A percentile compares a stretch with the other conserved stretches of the same genome.
phyloP scores from a whole-genome alignment of 2,888 invertebrate genomes.

The Gisinianus flammeolus region DNA sequence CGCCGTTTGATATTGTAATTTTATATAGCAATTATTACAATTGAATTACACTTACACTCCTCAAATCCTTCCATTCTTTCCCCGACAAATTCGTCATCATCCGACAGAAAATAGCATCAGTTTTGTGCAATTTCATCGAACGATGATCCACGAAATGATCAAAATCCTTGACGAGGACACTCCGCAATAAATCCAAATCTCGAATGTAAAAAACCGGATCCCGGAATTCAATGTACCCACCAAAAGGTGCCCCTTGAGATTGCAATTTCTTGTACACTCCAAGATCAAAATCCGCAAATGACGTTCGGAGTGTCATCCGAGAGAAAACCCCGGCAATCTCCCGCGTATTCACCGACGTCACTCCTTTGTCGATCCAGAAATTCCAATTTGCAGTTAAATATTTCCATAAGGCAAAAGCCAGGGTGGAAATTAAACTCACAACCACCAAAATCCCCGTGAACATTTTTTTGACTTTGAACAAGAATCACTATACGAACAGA shows the following conservation, averaged over 20 bases:
- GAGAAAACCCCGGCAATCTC: neutral
- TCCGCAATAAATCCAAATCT: conserved; percentile 45
- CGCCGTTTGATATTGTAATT: no score
- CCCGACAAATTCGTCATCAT: conserved; percentile 26
- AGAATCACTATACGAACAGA: no score
- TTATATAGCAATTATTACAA: no score
- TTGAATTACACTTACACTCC: no score
- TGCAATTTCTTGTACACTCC: no score
- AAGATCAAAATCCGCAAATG: neutral
- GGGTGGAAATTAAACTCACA: no score
- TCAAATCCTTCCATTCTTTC: conserved; percentile 38
- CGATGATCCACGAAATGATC: conserved; percentile 40
- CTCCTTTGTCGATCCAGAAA: conserved; percentile 20
- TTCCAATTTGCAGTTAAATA: no score
- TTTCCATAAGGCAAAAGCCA: no score
- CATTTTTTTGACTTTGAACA: no score
- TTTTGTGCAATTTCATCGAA: conserved; percentile 1
- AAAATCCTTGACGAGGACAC: conserved; percentile 49
- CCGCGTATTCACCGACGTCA: neutral
- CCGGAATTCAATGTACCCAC: conserved; percentile 18
- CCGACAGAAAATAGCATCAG: neutral
- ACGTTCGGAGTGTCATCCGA: neutral
- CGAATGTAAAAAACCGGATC: conserved; percentile 24
- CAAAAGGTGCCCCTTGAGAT: neutral
- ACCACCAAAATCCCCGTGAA: no score